Percentiles rank a stretch among this genome's conserved stretches.
Conservation (phyloP, 2,113 vertebrate species). For the Pagrus major region DNA sequence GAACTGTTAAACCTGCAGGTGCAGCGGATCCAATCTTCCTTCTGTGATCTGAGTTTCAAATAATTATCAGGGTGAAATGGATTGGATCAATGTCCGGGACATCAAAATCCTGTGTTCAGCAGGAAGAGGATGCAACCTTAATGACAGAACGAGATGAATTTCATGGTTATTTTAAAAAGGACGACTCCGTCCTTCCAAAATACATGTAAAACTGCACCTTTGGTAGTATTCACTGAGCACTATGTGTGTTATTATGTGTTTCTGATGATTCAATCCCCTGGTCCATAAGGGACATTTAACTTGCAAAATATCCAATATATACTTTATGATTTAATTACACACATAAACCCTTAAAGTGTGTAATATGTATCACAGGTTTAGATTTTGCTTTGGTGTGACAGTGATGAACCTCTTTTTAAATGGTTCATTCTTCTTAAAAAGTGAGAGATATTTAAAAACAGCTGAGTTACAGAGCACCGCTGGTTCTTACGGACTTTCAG, state of each 20-base stretch:
- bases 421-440: too few species aligned
- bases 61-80: conserved; percentile 24
- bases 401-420: too few species aligned
- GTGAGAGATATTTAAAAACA: too few species aligned
- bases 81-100: conserved; percentile 14
- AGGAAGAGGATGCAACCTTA: conserved; percentile 23
- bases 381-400: too few species aligned
- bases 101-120: conserved; percentile 28
- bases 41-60: conserved; percentile 20
- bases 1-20: conserved; percentile 9
- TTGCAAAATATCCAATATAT: too few species aligned
- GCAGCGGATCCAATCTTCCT: conserved; percentile 14
- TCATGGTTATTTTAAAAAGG: conserved; percentile 1
- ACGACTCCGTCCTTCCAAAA: conserved; percentile 11
- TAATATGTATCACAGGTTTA: too few species aligned
- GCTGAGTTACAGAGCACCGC: conserved; percentile 3
- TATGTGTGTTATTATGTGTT: background rate
- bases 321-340: too few species aligned
- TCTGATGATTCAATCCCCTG: conserved; percentile 37
- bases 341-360: too few species aligned
- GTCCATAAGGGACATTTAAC: too few species aligned
- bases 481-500: background rate
- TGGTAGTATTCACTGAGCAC: background rate
- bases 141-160: conserved; percentile 27
- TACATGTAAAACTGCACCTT: background rate